Percentiles rank a stretch among this genome's conserved stretches.
Evolutionary conservation across 2,888 invertebrate genomes (phyloP).

Genomic region (Elmis aenea): DNA sequence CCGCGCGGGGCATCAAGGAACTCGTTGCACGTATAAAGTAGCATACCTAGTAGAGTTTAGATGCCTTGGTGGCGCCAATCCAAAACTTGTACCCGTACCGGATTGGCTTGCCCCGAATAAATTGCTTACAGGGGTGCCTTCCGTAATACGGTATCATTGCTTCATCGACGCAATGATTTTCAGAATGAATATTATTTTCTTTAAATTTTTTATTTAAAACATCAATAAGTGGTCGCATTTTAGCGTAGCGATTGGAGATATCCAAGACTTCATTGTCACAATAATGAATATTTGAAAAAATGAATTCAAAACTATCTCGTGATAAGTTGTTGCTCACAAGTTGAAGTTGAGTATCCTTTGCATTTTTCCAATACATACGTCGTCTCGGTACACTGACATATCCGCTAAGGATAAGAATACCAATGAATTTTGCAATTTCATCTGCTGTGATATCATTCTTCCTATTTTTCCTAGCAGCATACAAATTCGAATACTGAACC

Average conservation of each 20-base stretch:
- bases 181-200: slow-evolving; percentile 22
- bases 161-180: slow-evolving; percentile 28
- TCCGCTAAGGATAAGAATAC: slow-evolving; percentile 27
- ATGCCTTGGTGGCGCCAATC: slow-evolving; percentile 28
- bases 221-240: slow-evolving; percentile 27
- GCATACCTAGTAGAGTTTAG: too few relatives aligned
- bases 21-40: too few relatives aligned
- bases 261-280: slow-evolving; percentile 27
- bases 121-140: slow-evolving; percentile 32
- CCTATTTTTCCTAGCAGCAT: slow-evolving; percentile 15
- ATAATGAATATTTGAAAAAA: slow-evolving; percentile 28
- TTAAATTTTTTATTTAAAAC: slow-evolving; percentile 25
- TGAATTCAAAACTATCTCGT: slow-evolving; percentile 28
- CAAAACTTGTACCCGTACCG: slow-evolving; percentile 31
- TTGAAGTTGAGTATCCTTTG: slow-evolving; percentile 24
- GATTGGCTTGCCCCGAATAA: slow-evolving; percentile 31
- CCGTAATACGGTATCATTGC: slow-evolving; percentile 41
- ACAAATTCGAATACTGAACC: slow-evolving; percentile 13
- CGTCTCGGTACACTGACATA: slow-evolving; percentile 25
- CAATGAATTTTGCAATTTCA: slow-evolving; percentile 18
- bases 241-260: slow-evolving; percentile 24
- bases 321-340: slow-evolving; percentile 25
- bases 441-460: slow-evolving; percentile 6
- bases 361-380: slow-evolving; percentile 29
- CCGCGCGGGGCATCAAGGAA: too few relatives aligned